A percentile compares a stretch with the other conserved stretches of the same genome.
Conservation (phyloP, 2,888 invertebrate genomes). For the Drosophila merina region DNA sequence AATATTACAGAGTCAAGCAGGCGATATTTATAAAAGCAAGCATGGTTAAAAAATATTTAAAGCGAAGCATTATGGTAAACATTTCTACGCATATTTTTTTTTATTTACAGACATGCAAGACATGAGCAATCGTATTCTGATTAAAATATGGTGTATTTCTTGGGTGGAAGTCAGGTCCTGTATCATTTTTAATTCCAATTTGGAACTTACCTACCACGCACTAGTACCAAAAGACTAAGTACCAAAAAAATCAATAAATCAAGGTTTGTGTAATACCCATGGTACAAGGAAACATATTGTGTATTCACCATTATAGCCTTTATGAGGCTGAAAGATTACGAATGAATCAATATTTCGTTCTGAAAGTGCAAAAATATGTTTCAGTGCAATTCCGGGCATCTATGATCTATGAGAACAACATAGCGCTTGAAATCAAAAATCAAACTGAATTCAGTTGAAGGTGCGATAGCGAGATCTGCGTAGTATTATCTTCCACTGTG, state of each 20-base stretch:
- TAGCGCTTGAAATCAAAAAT: conserved; percentile 16
- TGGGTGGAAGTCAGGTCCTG: conserved; percentile 35
- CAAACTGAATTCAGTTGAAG: neutral
- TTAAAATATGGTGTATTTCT: conserved; percentile 31
- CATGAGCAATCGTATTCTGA: conserved; percentile 4
- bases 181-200: conserved; percentile 27
- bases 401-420: conserved; percentile 6
- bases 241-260: conserved; percentile 34
- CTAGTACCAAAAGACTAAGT: conserved; percentile 5
- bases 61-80: neutral
- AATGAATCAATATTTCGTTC: neutral
- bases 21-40: neutral
- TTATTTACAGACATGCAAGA: conserved; percentile 30
- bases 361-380: neutral
- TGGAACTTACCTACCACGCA: conserved; percentile 23
- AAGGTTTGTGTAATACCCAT: conserved; percentile 21
- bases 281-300: neutral
- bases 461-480: neutral
- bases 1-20: conserved; percentile 3
- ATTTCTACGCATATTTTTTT: conserved; percentile 3
- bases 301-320: too few relatives aligned
- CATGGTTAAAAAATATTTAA: neutral
- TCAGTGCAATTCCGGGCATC: neutral
- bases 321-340: too few relatives aligned
- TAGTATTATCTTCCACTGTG: neutral